Base-by-base conservation (phyloP, 2,113 vertebrate genomes). In the Galeopterus variegatus region DNA sequence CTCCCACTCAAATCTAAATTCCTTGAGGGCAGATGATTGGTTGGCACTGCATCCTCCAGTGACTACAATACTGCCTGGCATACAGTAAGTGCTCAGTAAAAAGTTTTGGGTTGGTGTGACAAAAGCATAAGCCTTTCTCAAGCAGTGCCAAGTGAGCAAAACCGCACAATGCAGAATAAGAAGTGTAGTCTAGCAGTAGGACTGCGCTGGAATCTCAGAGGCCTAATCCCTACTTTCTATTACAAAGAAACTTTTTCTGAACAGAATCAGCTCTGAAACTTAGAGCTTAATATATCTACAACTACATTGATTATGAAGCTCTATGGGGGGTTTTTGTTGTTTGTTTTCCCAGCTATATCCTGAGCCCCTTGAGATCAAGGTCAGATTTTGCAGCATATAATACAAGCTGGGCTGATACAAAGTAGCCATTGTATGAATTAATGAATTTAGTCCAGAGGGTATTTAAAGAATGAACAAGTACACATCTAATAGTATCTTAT, bases 161-260 rank as follows among this genome's bases (percentile, higher is more conserved):
- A 54, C 13, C n/a, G 15, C 28, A 82, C 24, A 70, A 41, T 17
- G 21, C 5, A 65, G 21, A 90, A 70, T 54, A 36, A 83, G 80
- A 90, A 67, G 17, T 76, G 24, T 8, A n/a, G 89, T 3, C 14
- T 56, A 23, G 48, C 54, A 50, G 31, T 33, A 21, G 56, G 17
- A 52, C 6, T 24, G 24, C 54, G 31, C 58, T 80, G 54, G 26
- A 69, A 64, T 64, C 52, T 76, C 52, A 56, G 50, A 85, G 26
- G 52, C 50, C 41, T 69, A 31, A 10, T 5, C 24, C 26, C 69
- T 36, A 62, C 58, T 83, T 70, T 8, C 64, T 41, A 45, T 75
- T 85, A 45, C 56, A 79, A 79, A 62, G 56, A 96, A 73, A 62
- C 18, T 15, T 87, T 73, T 70, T 60, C 82, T 65, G n/a, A 88